Conservation (phyloP, 2,113 vertebrate genomes). For the Platysteira castanea region DNA sequence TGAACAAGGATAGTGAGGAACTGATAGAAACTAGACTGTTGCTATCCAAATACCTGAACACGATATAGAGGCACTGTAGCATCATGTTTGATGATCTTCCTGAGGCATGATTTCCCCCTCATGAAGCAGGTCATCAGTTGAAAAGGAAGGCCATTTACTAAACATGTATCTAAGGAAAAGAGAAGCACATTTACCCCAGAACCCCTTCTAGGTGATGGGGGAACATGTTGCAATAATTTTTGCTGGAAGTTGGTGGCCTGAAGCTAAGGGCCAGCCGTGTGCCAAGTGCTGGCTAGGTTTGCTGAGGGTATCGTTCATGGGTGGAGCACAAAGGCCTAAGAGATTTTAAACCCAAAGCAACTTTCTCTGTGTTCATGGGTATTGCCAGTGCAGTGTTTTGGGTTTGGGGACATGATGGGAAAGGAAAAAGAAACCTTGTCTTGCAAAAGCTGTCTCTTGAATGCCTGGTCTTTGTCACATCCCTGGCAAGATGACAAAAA, state of each 20-base stretch:
- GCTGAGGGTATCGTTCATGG: not conserved
- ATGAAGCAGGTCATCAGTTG: not conserved
- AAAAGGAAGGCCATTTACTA: not conserved
- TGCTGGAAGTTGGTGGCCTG: not conserved
- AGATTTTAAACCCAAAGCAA: not conserved
- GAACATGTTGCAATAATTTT: not conserved
- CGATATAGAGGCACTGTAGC: not conserved
- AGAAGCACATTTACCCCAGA: not conserved
- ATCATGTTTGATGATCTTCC: not conserved
- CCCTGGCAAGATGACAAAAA: not conserved
- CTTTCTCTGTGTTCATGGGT: not conserved
- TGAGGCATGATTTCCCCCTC: not conserved
- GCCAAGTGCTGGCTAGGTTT: not conserved
- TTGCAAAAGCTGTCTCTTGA: not conserved
- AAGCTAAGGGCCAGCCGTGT: not conserved
- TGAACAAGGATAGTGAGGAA: not conserved
- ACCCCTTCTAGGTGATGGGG: not conserved
- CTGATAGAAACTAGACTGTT: not conserved
- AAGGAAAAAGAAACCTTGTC: not conserved
- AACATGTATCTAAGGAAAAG: accelerated
- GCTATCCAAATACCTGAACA: not conserved
- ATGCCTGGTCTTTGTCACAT: not conserved
- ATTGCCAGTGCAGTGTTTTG: not conserved
- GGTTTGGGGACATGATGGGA: not conserved
- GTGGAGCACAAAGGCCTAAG: not conserved